Evolutionary conservation across 1,140 invertebrate genomes (phyloP).

Genomic region (Pectinophora gossypiella): DNA sequence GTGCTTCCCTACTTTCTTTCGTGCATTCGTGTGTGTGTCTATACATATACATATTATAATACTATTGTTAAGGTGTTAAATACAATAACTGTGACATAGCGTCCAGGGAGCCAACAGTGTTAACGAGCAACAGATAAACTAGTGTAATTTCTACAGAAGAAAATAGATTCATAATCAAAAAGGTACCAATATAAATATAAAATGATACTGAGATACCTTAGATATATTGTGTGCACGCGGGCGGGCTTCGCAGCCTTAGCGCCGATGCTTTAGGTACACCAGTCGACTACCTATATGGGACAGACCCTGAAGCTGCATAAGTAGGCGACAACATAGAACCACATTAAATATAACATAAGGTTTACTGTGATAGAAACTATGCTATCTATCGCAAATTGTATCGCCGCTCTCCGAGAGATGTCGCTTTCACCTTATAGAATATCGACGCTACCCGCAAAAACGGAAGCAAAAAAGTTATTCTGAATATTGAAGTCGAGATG

Average conservation of each 20-base stretch:
- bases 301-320: too few relatives aligned
- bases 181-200: constrained; percentile 80
- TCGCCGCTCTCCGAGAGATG: too few relatives aligned
- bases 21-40: constrained; percentile 49
- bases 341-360: too few relatives aligned
- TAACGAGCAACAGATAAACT: constrained; percentile 53
- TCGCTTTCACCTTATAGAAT: too few relatives aligned
- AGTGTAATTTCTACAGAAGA: constrained; percentile 79
- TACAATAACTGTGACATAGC: constrained; percentile 48
- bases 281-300: too few relatives aligned
- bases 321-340: too few relatives aligned
- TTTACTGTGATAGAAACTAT: too few relatives aligned
- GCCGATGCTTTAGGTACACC: too few relatives aligned
- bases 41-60: constrained; percentile 59
- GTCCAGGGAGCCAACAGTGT: constrained; percentile 61
- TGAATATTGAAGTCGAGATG: too few relatives aligned
- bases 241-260: constrained; percentile 36
- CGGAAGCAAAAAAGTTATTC: too few relatives aligned
- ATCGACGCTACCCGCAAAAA: too few relatives aligned
- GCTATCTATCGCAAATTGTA: too few relatives aligned
- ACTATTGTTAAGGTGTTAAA: constrained; percentile 63
- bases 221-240: constrained; percentile 63
- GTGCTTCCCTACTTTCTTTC: constrained; percentile 53
- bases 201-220: constrained; percentile 67
- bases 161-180: constrained; percentile 80